Base-by-base conservation (phyloP, 2,797 vertebrate genomes). In the Rhinichthys osculus region DNA sequence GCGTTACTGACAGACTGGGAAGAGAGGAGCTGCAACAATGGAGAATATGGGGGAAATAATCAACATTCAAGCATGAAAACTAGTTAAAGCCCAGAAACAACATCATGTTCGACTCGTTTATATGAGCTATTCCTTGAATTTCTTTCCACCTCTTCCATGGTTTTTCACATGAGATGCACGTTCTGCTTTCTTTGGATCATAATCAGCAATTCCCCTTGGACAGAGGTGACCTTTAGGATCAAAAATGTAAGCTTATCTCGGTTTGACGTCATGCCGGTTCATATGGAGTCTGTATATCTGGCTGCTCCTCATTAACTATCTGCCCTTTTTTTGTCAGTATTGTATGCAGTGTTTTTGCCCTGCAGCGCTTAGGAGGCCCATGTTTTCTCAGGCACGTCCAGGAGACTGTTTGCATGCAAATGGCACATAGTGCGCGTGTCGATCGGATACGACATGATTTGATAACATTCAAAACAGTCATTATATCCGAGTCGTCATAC, bases 341-440 rank as follows among this genome's bases (percentile, higher is more conserved):
- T 47, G 57, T 27, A 64, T 35, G 47, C 57, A 38, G 14, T 27
- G 71, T 27, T 33, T 76, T 47, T 76, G 16, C 59, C 30, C 69
- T 1, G 44, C 30, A 52, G 59, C 21, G 30, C 30, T 76, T 66
- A 3, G 16, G 72, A 67, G 73, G 83, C 83, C 47, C 17, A 11
- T 70, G 33, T 84, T 78, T 78, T 78, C 64, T 57, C 83, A 77
- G 62, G 42, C 57, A 19, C 21, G 23, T 38, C 13, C 72, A 38
- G 40, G 44, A 70, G 44, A 30, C 44, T 3, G 77, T 91, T 92
- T 89, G 67, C 82, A 91, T 91, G 71, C 64, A 64, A 70, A 52
- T 85, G 44, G 57, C 23, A 5, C 7, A 40, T 11, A 80, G 74
- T 3, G 5, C 8, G 27, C 8, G 13, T 35, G 64, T 42, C 59